Conservation (phyloP, 1,140 invertebrate species). For the Zaprionus davidi region DNA sequence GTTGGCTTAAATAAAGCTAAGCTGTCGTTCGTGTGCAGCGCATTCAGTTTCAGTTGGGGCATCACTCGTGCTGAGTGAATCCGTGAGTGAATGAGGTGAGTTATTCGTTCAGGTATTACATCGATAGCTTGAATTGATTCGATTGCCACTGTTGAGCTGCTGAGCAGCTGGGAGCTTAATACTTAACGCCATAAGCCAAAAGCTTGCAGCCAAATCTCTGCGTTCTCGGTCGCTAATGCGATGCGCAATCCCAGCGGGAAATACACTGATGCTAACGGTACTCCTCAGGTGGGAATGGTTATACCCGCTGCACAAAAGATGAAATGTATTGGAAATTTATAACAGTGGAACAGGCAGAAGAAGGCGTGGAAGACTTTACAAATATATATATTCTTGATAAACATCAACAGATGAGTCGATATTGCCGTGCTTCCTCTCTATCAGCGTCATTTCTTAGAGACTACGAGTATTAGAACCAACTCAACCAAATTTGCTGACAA, state of each 20-base stretch:
- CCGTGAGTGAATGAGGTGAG: not conserved
- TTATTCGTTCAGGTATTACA: not conserved
- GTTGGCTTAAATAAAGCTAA: not conserved
- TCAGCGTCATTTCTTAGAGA: too few species aligned
- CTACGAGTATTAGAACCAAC: too few species aligned
- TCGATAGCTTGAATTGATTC: constrained; percentile 8
- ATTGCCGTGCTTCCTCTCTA: too few species aligned
- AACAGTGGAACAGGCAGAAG: too few species aligned
- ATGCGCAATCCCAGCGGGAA: constrained; percentile 2
- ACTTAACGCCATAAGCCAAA: constrained; percentile 28
- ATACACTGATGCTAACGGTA: not conserved
- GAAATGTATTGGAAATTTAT: too few species aligned
- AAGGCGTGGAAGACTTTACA: too few species aligned
- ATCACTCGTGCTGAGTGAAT: not conserved
- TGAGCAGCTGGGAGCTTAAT: constrained; percentile 29
- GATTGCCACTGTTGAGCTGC: not conserved
- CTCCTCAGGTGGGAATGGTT: too few species aligned
- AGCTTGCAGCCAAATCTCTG: constrained; percentile 4
- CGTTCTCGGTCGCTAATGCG: not conserved
- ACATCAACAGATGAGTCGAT: too few species aligned
- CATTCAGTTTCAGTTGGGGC: not conserved
- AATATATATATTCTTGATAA: too few species aligned
- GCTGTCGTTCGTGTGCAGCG: not conserved
- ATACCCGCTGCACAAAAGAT: too few species aligned
- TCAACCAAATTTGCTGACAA: too few species aligned